A percentile compares a stretch with the other conserved stretches of the same genome.
Conservation (phyloP, 2,797 vertebrate genomes). For the Enteromius treurensis region DNA sequence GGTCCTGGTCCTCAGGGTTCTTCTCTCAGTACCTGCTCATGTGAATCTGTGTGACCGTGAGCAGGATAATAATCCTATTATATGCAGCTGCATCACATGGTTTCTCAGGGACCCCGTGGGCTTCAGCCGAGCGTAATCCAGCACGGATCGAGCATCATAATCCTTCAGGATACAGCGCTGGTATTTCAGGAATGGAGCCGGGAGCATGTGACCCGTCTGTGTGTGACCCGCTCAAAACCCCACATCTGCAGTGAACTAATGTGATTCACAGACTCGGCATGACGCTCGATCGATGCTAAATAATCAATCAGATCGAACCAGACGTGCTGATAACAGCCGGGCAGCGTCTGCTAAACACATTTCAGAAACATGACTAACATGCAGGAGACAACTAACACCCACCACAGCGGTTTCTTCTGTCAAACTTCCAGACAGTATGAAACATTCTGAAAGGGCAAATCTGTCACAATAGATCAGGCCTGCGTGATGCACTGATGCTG, state of each 20-base stretch:
- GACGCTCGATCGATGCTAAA: not conserved
- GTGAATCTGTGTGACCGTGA: conserved; percentile 62
- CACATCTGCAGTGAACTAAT: not conserved
- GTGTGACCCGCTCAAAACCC: conserved; percentile 32
- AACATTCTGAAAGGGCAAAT: not conserved
- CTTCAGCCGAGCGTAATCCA: conserved; percentile 59
- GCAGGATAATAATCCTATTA: conserved; percentile 76
- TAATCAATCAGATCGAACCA: not conserved
- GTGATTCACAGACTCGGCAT: not conserved
- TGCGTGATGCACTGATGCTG: not conserved
- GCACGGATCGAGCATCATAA: conserved; percentile 51
- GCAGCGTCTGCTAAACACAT: not conserved
- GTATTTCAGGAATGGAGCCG: conserved; percentile 77
- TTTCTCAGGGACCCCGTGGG: conserved; percentile 63
- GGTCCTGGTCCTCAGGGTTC: not conserved
- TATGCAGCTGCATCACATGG: conserved; percentile 70
- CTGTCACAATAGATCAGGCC: not conserved
- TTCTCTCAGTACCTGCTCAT: conserved; percentile 58
- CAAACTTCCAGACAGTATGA: not conserved
- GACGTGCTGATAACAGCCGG: not conserved
- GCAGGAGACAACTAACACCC: not conserved
- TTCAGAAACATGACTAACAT: not conserved
- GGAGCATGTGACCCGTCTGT: conserved; percentile 78
- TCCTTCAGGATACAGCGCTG: conserved; percentile 66
- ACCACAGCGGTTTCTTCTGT: not conserved